Base-by-base conservation (phyloP, 64 coral and sea anemone genomes). In the Montipora foliosa region DNA sequence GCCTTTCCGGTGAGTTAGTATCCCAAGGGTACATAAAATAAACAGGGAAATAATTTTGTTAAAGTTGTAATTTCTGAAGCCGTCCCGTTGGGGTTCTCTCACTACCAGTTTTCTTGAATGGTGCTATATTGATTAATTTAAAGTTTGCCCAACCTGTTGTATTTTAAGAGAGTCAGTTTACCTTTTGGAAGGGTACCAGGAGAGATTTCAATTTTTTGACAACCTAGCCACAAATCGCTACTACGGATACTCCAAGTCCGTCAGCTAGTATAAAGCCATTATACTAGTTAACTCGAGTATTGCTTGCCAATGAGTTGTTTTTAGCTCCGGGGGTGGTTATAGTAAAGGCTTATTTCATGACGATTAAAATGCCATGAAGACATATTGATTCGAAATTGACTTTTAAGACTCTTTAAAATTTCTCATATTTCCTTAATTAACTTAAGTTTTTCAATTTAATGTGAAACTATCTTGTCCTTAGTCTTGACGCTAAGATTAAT, bases 61-160 rank as follows among this genome's bases (percentile, higher is more conserved):
- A 17, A 67, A 84, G 81, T 48, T 47, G 25, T 84, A 58, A 66
- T 74, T 67, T 14, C 12, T 16, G 45, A 8, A 8, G 53, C 53
- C 6, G 17, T 78, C 46, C 44, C 71, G 82, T 29, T 47, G 62
- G 19, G n/a, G 3, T 50, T 44, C 21, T 20, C 60, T 71, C 8
- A 47, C 45, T 49, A 86, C 82, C 82, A 44, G 82, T 71, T 71
- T 0, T 21, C 46, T 86, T 51, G 82, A 86, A 86, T 86, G 82
- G 82, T 86, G 82, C 82, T 86, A 5, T 86, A 86, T 86, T 86
- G 82, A 86, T 86, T 71, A 14, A 13, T 61, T 45, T 29, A 67
- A 67, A 67, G 60, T 55, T 83, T 83, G 12, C 37, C 44, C 47
- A 15, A 86, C 82, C 82, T 20, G 82, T 72, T n/a, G 44, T 17